phyloP scores from a whole-genome alignment of 2,888 invertebrate species.

The Drosophila macrospina region DNA sequence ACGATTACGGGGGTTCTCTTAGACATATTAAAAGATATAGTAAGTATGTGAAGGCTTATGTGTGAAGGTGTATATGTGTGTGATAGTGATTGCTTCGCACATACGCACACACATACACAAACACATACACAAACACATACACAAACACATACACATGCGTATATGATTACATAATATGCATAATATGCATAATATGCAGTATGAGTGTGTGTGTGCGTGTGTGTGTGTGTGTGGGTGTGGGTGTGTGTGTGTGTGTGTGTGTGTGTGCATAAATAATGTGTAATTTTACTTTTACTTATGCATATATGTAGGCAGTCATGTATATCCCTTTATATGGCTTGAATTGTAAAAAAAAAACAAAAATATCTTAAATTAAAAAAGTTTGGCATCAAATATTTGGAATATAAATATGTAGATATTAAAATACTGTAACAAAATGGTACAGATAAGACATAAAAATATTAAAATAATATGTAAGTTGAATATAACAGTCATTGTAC shows the following conservation, averaged over 20 bases:
- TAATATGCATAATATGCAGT: too few species aligned
- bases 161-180: background rate
- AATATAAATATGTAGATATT: conserved; percentile 12
- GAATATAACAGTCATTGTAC: conserved; percentile 51
- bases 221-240: background rate
- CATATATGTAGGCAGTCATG: background rate
- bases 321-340: conserved; percentile 28
- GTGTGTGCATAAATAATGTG: conserved; percentile 11
- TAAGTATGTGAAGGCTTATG: conserved; percentile 1
- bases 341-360: conserved; percentile 28
- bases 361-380: conserved; percentile 11
- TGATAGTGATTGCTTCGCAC: conserved; percentile 1
- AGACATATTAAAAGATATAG: conserved; percentile 20
- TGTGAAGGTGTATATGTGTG: conserved; percentile 6
- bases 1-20: conserved; percentile 3
- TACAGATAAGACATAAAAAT: conserved; percentile 41
- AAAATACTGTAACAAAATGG: conserved; percentile 28
- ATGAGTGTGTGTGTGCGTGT: background rate
- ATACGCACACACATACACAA: conserved; percentile 11
- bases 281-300: background rate
- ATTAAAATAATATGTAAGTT: conserved; percentile 15
- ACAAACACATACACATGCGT: conserved; percentile 12
- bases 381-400: conserved; percentile 25
- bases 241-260: background rate
- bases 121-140: conserved; percentile 7